phyloP scores from a whole-genome alignment of 2,888 invertebrate species.

The Zygogramma bicolorata region DNA sequence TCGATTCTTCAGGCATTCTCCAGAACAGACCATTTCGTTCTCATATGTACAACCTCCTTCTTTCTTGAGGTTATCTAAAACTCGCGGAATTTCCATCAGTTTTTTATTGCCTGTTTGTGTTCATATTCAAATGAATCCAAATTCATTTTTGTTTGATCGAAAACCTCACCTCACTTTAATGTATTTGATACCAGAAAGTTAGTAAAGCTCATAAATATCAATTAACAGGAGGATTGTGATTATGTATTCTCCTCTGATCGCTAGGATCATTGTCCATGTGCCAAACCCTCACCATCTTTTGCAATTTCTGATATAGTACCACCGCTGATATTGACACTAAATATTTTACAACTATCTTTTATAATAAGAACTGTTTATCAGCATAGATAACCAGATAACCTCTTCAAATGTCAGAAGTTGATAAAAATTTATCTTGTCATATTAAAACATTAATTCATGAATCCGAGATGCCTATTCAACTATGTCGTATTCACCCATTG shows the following conservation, averaged over 20 bases:
- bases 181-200: constrained; percentile 88
- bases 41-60: constrained; percentile 87
- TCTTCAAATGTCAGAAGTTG: no score
- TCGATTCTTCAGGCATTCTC: constrained; percentile 84
- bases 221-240: constrained; percentile 82
- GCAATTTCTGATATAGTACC: not conserved
- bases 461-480: no score
- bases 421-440: no score
- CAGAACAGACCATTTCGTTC: constrained; percentile 86
- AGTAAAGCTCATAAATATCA: constrained; percentile 74
- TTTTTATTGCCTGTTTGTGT: constrained; percentile 56
- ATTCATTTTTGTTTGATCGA: not conserved
- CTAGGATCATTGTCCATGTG: constrained; percentile 75
- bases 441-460: no score
- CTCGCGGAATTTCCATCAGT: constrained; percentile 78
- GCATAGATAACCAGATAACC: not conserved
- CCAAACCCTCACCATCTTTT: constrained; percentile 92
- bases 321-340: no score
- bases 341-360: not conserved
- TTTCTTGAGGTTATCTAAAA: constrained; percentile 76
- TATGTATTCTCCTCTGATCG: constrained; percentile 89
- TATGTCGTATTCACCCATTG: no score
- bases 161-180: constrained; percentile 82
- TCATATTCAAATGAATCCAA: constrained; percentile 52
- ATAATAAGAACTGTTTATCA: not conserved